Base-by-base conservation (phyloP, 30 jellyfish, hydroid and myxozoan species). In the Phacellophora camtschatica region DNA sequence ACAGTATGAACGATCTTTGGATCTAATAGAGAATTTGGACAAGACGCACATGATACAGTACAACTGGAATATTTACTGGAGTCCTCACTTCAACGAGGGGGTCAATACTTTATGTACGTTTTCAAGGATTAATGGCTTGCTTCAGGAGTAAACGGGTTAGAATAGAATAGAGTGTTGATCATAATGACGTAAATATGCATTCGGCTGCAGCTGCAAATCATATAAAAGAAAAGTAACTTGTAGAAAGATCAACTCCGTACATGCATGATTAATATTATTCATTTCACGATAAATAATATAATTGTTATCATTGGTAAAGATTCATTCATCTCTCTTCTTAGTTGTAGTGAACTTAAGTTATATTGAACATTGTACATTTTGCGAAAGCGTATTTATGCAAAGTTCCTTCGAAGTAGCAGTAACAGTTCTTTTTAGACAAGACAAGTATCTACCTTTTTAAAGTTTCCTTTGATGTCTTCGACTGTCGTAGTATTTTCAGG, bases 381-480 rank as follows among this genome's bases (percentile, higher is more conserved):
- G 62, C 80, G 37, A 66, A 28, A 32, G n/a, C 16, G 32, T 66
- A 39, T 66, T 66, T 39, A 66, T 66, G 80, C 80, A 66, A 66
- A 66, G 36, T 66, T 66, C 20, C 62, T 66, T 66, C 57, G 18
- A 33, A 66, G 80, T 22, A 37, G 41, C 80, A 66, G 42, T 24
- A 11, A 24, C 13, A 23, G 15, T 18, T 22, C 28, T 15, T 46
- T 28, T 10, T 46, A 11, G 61, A 46, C 61, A 46, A 46, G 61
- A 46, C 20, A 16, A 28, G 28, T 46, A 46, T 46, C 28, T 28
- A 46, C 20, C 20, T 28, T 46, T 46, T 11, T 46, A 7, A 13
- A 7, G 28, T 23, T 28, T 13, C 25, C 28, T 28, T 23, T 46
- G 20, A 13, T 16, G n/a, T n/a, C n/a, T n/a, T n/a, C n/a, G n/a